Evolutionary conservation across 30 jellyfish, hydroid and myxozoan species (phyloP).

Genomic region (Chrysaora quinquecirrha): DNA sequence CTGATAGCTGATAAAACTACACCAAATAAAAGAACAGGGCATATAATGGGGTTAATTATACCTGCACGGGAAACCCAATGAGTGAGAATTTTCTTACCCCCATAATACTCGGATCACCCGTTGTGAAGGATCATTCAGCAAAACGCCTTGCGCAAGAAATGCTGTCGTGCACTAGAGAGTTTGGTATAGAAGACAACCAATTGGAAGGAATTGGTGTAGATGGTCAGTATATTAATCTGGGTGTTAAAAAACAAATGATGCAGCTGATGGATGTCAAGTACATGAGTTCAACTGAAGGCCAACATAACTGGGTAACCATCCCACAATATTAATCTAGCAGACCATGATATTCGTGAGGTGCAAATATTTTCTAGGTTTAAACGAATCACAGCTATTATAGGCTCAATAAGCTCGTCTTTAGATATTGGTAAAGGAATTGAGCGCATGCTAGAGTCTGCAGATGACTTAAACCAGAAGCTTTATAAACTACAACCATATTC

Average conservation of each 20-base stretch:
- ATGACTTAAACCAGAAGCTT: constrained; percentile 35
- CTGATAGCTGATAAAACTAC: neutral
- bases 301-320: constrained; percentile 16
- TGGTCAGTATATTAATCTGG: constrained; percentile 25
- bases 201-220: constrained; percentile 40
- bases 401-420: constrained; percentile 29
- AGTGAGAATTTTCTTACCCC: constrained; percentile 3
- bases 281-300: too few relatives aligned
- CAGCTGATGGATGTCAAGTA: too few relatives aligned
- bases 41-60: neutral
- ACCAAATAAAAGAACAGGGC: neutral
- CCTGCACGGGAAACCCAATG: constrained; percentile 40
- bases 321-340: constrained; percentile 21
- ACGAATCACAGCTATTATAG: neutral
- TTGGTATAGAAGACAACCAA: constrained; percentile 20
- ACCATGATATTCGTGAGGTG: constrained; percentile 47
- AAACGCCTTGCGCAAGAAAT: constrained; percentile 24
- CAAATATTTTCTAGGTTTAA: constrained; percentile 27
- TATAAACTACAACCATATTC: constrained; percentile 36
- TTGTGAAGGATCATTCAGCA: constrained; percentile 30
- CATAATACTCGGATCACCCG: constrained; percentile 19
- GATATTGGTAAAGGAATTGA: constrained; percentile 34
- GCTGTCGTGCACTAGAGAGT: constrained; percentile 1
- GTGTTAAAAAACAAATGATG: too few relatives aligned
- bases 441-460: constrained; percentile 47